Percentiles rank a stretch among this genome's conserved stretches.
Evolutionary conservation across 2,888 invertebrate genomes (phyloP).

Genomic region (Hermodice carunculata): DNA sequence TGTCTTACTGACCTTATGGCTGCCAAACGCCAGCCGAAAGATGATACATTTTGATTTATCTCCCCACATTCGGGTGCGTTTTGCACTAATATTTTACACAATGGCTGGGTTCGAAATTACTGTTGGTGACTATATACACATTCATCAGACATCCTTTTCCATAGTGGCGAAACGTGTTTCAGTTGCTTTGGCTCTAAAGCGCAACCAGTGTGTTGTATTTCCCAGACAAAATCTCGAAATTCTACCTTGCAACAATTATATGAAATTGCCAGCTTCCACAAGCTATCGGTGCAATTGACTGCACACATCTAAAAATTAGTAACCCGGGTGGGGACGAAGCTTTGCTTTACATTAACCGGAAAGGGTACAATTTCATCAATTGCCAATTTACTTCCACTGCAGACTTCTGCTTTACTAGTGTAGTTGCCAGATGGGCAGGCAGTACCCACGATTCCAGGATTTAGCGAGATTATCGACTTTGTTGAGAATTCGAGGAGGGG

Average conservation of each 20-base stretch:
- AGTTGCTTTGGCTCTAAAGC: neutral
- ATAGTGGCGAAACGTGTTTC: neutral
- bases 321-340: neutral
- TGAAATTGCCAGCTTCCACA: neutral
- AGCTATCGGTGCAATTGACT: neutral
- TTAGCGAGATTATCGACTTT: neutral
- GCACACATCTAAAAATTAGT: neutral
- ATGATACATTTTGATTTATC: neutral
- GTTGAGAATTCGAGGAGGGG: neutral
- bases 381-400: neutral
- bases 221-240: too few relatives aligned
- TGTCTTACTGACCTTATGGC: neutral
- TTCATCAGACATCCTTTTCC: neutral
- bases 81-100: neutral
- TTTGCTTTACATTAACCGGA: neutral
- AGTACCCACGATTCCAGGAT: neutral
- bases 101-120: neutral
- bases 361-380: neutral
- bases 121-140: neutral
- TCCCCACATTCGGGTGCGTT: neutral
- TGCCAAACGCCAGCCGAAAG: neutral
- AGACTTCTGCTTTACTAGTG: neutral
- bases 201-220: too few relatives aligned
- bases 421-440: neutral
- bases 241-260: neutral